These are phyloP conservation scores for Synergus japonicus DNA, from an alignment of 2,888 invertebrate genomes.

Conservation along the genomic window DNA sequence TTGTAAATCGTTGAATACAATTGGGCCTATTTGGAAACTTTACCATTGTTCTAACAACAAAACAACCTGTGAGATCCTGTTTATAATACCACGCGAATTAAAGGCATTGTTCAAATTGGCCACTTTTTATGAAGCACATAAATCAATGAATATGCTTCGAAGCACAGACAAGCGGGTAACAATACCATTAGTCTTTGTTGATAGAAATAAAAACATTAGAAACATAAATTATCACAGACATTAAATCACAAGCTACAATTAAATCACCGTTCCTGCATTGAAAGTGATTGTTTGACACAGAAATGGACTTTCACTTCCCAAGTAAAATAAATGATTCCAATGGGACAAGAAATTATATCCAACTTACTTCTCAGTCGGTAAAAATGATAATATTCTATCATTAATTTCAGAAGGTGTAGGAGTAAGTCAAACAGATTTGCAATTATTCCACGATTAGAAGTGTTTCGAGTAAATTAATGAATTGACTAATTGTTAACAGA, in stretches of 20 bases:
- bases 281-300: slow-evolving; percentile 35
- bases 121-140: slow-evolving; percentile 26
- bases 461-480: no score
- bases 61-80: not conserved
- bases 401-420: not conserved
- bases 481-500: no score
- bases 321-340: slow-evolving; percentile 21
- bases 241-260: slow-evolving; percentile 32
- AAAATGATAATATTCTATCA: not conserved
- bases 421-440: no score
- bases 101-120: slow-evolving; percentile 21
- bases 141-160: slow-evolving; percentile 24
- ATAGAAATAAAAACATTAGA: slow-evolving; percentile 19
- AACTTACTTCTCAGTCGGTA: not conserved
- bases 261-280: not conserved
- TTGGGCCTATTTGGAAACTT: not conserved
- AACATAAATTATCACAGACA: slow-evolving; percentile 25
- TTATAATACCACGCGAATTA: not conserved
- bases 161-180: not conserved
- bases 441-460: no score
- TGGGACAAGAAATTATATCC: not conserved
- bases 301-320: slow-evolving; percentile 35
- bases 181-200: slow-evolving; percentile 32
- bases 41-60: not conserved
- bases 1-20: not conserved